These are phyloP conservation scores for Drosophila demipolita DNA, from an alignment of 2,888 invertebrate species.

Conservation along the genomic window DNA sequence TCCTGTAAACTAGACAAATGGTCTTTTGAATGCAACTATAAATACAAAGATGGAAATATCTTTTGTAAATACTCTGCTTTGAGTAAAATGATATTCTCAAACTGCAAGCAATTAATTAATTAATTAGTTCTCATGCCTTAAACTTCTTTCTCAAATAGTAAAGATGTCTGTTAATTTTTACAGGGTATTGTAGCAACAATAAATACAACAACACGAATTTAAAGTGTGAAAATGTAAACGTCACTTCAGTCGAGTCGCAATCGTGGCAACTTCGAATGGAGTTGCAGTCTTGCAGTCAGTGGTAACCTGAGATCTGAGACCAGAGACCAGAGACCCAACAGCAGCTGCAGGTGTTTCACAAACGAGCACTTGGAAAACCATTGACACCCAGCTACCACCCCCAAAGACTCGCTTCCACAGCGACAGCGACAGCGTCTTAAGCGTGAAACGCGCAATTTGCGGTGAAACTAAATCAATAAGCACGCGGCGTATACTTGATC, in stretches of 20 bases:
- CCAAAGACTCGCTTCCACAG: not conserved
- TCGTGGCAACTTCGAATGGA: conserved; percentile 39
- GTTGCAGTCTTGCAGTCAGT: conserved; percentile 7
- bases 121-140: too few species aligned
- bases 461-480: conserved; percentile 71
- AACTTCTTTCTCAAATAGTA: not conserved
- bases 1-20: not conserved
- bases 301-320: conserved; percentile 30
- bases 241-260: conserved; percentile 37
- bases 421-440: conserved; percentile 15
- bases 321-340: conserved; percentile 5
- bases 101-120: not conserved
- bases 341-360: conserved; percentile 55
- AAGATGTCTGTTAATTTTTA: not conserved
- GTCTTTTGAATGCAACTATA: not conserved
- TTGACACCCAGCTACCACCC: conserved; percentile 8
- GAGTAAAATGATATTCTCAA: not conserved
- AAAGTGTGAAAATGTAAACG: conserved; percentile 70
- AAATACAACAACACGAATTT: conserved; percentile 1
- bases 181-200: conserved; percentile 21
- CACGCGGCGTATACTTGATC: conserved; percentile 72
- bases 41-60: not conserved
- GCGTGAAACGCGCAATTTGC: conserved; percentile 63
- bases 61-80: not conserved
- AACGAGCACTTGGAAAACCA: conserved; percentile 34